Percentiles rank a stretch among this genome's conserved stretches.
Conservation (phyloP, 2,888 invertebrate genomes). For the Eurytoma adleriae region DNA sequence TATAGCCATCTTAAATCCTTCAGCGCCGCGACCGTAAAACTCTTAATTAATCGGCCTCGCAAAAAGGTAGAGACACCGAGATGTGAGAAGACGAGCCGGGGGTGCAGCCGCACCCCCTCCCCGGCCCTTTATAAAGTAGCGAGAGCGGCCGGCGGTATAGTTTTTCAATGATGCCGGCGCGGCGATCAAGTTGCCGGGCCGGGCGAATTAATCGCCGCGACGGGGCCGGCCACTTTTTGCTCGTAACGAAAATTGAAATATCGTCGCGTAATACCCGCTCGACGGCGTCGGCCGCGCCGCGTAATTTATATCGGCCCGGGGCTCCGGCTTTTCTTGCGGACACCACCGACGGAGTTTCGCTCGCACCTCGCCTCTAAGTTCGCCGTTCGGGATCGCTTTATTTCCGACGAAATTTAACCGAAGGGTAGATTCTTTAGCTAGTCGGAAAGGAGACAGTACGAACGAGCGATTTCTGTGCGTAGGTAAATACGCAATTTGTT, state of each 20-base stretch:
- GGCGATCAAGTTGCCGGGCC: slow-evolving; percentile 39
- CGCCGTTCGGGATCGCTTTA: background rate
- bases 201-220: slow-evolving; percentile 44
- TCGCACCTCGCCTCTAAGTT: background rate
- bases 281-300: background rate
- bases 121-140: background rate
- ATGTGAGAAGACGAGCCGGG: slow-evolving; percentile 27
- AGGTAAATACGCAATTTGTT: no score
- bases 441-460: no score
- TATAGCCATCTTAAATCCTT: slow-evolving; percentile 1
- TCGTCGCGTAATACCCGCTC: slow-evolving; percentile 34
- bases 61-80: slow-evolving; percentile 5
- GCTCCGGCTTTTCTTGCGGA: slow-evolving; percentile 11
- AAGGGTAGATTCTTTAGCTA: no score
- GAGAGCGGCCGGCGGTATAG: background rate
- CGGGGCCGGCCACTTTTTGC: slow-evolving; percentile 18
- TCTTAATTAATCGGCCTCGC: slow-evolving; percentile 43
- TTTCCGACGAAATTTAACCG: background rate
- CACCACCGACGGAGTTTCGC: no score
- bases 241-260: slow-evolving; percentile 51
- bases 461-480: no score
- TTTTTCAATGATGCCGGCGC: slow-evolving; percentile 44
- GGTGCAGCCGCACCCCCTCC: background rate
- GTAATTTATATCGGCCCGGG: slow-evolving; percentile 37
- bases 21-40: slow-evolving; percentile 17